A percentile compares a stretch with the other conserved stretches of the same genome.
These are phyloP conservation scores for Notarius quadriscutis DNA, from an alignment of 2,113 vertebrate genomes.

Conservation along the genomic window DNA sequence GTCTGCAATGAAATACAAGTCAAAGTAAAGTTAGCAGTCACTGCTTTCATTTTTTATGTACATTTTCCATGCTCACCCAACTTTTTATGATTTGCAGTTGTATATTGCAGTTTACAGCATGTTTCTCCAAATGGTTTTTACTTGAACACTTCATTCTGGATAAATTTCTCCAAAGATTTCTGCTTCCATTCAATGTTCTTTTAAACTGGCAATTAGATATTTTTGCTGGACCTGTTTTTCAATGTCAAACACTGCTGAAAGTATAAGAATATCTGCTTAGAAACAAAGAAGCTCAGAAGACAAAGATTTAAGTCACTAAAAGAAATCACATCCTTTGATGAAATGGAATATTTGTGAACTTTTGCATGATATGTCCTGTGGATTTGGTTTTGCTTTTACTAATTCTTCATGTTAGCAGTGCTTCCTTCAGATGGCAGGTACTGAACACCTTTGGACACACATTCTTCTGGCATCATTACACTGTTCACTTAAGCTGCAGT, in stretches of 20 bases:
- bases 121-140: not conserved
- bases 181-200: not conserved
- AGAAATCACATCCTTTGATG: not conserved
- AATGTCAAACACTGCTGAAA: not conserved
- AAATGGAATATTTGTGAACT: not conserved
- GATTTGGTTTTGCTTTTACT: constrained; percentile 15
- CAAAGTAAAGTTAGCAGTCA: too few species aligned
- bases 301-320: not conserved
- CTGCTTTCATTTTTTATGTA: too few species aligned
- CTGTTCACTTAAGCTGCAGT: not conserved
- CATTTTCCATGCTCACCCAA: too few species aligned
- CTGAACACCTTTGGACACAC: constrained; percentile 6
- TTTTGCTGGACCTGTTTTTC: not conserved
- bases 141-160: not conserved
- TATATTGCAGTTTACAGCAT: not conserved
- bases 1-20: too few species aligned
- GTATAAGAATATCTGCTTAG: not conserved
- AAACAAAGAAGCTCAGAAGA: not conserved
- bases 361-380: not conserved
- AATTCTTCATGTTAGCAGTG: constrained; percentile 30
- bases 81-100: too few species aligned
- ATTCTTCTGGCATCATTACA: not conserved
- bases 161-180: not conserved
- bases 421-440: constrained; percentile 13
- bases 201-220: not conserved